Evolutionary conservation across 1,140 invertebrate species (phyloP).

Genomic region (Panulirus ornatus): DNA sequence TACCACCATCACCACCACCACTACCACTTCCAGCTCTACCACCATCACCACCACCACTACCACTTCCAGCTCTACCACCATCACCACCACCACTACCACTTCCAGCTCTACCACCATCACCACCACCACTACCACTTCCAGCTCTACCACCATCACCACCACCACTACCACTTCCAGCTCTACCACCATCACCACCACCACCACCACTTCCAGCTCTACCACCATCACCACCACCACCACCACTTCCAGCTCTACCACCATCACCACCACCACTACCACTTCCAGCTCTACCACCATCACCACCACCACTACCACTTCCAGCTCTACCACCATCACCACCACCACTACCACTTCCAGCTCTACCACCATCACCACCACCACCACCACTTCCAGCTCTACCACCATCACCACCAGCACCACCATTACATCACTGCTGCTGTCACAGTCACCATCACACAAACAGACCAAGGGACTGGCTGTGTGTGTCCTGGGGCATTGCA

Average conservation of each 20-base stretch:
- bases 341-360: not conserved
- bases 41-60: not conserved
- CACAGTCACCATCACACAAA: no score
- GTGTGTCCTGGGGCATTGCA: no score
- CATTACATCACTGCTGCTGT: no score
- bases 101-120: not conserved
- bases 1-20: slow-evolving; percentile 1
- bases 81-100: not conserved
- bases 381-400: not conserved
- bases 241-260: not conserved
- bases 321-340: not conserved
- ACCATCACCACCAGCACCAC: slow-evolving; percentile 12
- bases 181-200: no score
- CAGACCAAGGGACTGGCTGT: no score
- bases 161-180: not conserved
- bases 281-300: not conserved
- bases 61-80: not conserved
- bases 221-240: not conserved
- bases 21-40: not conserved
- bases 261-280: no score
- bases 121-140: no score
- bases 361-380: slow-evolving; percentile 11
- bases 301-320: not conserved
- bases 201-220: not conserved
- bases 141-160: not conserved